Conservation (phyloP, 1,140 invertebrate genomes). For the Steinernema khuongi region DNA sequence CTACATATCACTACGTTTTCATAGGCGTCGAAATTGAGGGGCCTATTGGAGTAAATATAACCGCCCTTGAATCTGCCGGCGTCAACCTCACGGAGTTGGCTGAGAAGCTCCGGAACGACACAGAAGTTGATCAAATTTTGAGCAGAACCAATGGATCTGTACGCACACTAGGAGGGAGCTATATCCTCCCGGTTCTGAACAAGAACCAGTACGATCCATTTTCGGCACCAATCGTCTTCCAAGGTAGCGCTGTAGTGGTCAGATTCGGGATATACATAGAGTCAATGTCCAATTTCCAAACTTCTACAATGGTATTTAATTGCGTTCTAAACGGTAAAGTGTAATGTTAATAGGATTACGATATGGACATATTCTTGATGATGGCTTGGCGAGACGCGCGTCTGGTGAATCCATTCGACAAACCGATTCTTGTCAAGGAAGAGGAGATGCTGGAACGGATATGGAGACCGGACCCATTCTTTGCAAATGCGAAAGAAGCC, state of each 20-base stretch:
- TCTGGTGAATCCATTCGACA: slow-evolving; percentile 54
- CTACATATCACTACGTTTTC: not conserved
- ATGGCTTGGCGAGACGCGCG: slow-evolving; percentile 56
- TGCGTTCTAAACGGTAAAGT: slow-evolving; percentile 2
- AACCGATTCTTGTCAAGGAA: slow-evolving; percentile 56
- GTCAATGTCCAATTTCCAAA: slow-evolving; percentile 58
- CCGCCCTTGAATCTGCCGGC: slow-evolving; percentile 50
- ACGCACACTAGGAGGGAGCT: slow-evolving; percentile 54
- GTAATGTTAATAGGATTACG: slow-evolving; percentile 46
- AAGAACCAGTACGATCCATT: slow-evolving; percentile 58
- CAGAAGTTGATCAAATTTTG: slow-evolving; percentile 57
- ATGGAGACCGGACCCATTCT: slow-evolving; percentile 66
- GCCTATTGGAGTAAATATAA: slow-evolving; percentile 57
- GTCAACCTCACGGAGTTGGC: slow-evolving; percentile 57
- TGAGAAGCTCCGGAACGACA: slow-evolving; percentile 56
- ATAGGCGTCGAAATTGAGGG: slow-evolving; percentile 58
- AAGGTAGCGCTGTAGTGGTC: slow-evolving; percentile 53
- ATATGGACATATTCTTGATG: slow-evolving; percentile 57
- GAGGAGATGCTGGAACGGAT: slow-evolving; percentile 40
- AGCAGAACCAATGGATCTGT: slow-evolving; percentile 44
- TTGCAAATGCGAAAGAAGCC: slow-evolving; percentile 68
- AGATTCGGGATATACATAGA: slow-evolving; percentile 58
- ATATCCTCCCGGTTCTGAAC: slow-evolving; percentile 52
- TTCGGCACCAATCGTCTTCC: slow-evolving; percentile 56
- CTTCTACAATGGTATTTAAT: slow-evolving; percentile 54